Evolutionary conservation across 2,888 invertebrate species (phyloP).

Genomic region (Ecliptopera silaceata): DNA sequence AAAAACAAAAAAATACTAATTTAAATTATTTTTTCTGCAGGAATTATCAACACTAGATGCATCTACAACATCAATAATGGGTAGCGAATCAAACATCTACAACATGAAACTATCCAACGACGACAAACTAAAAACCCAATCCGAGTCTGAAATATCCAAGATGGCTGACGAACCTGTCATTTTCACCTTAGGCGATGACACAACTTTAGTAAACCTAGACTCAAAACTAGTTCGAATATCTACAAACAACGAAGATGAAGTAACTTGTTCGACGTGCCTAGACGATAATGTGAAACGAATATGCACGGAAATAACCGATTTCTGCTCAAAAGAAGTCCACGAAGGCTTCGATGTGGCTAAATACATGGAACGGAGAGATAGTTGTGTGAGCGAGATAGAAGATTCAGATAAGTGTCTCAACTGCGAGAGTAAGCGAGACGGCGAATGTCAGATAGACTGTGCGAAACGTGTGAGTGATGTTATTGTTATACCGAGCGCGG

Average conservation of each 20-base stretch:
- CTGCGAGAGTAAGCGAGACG: slow-evolving; percentile 45
- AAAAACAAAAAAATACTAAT: not conserved
- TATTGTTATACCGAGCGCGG: slow-evolving; percentile 72
- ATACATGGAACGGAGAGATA: slow-evolving; percentile 48
- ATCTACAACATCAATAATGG: slow-evolving; percentile 75
- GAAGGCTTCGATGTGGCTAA: slow-evolving; percentile 56
- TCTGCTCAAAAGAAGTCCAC: slow-evolving; percentile 52
- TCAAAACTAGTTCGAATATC: slow-evolving; percentile 65
- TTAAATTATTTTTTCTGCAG: slow-evolving; percentile 43
- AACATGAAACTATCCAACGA: slow-evolving; percentile 59
- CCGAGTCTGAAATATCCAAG: slow-evolving; percentile 68
- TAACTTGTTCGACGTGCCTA: slow-evolving; percentile 43
- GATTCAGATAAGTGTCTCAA: slow-evolving; percentile 43
- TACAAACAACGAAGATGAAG: slow-evolving; percentile 66
- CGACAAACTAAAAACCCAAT: slow-evolving; percentile 40
- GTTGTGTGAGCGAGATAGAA: slow-evolving; percentile 45
- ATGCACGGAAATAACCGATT: slow-evolving; percentile 67
- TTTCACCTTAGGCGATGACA: slow-evolving; percentile 68
- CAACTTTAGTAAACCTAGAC: slow-evolving; percentile 40
- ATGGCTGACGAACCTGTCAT: slow-evolving; percentile 51
- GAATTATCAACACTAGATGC: slow-evolving; percentile 62
- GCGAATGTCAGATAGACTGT: slow-evolving; percentile 56
- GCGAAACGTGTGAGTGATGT: slow-evolving; percentile 64
- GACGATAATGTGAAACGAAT: slow-evolving; percentile 65
- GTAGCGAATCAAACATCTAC: slow-evolving; percentile 77